A percentile compares a stretch with the other conserved stretches of the same genome.
Evolutionary conservation across 1,140 invertebrate genomes (phyloP).

Genomic region (Drosophila sturtevanti): DNA sequence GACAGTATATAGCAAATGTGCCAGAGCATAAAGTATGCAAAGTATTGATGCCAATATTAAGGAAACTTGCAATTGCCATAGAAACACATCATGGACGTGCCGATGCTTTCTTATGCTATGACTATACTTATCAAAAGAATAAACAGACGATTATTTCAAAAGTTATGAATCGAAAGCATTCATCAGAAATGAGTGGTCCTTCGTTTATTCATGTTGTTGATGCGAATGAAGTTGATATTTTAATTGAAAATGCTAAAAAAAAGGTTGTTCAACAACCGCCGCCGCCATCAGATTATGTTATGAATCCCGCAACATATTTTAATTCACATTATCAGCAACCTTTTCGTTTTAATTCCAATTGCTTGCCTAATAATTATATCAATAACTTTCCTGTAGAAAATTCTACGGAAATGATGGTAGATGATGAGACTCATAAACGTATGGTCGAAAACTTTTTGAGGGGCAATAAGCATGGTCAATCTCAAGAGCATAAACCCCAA

Average conservation of each 20-base stretch:
- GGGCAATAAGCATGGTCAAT: slow-evolving; percentile 35
- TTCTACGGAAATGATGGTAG: slow-evolving; percentile 36
- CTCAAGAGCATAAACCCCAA: neutral
- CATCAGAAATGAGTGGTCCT: slow-evolving; percentile 65
- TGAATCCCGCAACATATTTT: slow-evolving; percentile 5
- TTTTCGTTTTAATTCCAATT: neutral
- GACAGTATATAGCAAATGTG: slow-evolving; percentile 51
- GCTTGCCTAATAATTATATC: slow-evolving; percentile 6
- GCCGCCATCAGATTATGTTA: slow-evolving; percentile 6
- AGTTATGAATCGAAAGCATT: slow-evolving; percentile 61
- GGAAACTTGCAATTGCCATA: slow-evolving; percentile 63
- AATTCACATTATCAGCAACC: neutral
- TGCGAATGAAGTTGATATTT: slow-evolving; percentile 54
- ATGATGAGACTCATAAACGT: slow-evolving; percentile 70
- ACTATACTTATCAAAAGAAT: slow-evolving; percentile 53
- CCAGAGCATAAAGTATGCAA: slow-evolving; percentile 51
- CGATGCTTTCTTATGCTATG: slow-evolving; percentile 57
- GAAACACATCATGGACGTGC: slow-evolving; percentile 73
- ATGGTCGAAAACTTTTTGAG: slow-evolving; percentile 71
- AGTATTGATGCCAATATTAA: slow-evolving; percentile 58
- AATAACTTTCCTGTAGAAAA: neutral
- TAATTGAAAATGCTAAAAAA: slow-evolving; percentile 45
- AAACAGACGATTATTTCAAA: slow-evolving; percentile 43
- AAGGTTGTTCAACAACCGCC: neutral
- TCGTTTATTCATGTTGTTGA: slow-evolving; percentile 71